A percentile compares a stretch with the other conserved stretches of the same genome.
These are phyloP conservation scores for Ischnus inquisitorius DNA, from an alignment of 2,888 invertebrate species.

Conservation along the genomic window DNA sequence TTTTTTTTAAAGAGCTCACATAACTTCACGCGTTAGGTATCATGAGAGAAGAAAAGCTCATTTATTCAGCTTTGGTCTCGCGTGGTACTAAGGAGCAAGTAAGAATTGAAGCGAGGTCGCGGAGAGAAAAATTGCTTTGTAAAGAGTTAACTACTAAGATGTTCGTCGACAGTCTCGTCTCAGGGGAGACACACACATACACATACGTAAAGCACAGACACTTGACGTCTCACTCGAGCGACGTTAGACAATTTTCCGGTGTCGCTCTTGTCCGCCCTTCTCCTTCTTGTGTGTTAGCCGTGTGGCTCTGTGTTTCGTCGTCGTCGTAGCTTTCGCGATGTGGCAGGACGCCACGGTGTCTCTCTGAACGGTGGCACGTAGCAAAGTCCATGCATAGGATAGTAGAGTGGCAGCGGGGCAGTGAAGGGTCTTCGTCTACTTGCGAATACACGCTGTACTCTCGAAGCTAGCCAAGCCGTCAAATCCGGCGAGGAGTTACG, in stretches of 20 bases:
- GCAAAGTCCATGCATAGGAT: slow-evolving; percentile 80
- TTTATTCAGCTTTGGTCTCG: slow-evolving; percentile 31
- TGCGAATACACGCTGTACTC: slow-evolving; percentile 51
- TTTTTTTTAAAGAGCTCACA: slow-evolving; percentile 16
- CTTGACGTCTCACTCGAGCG: slow-evolving; percentile 42
- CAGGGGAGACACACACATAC: slow-evolving; percentile 30
- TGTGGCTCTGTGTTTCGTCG: slow-evolving; percentile 57
- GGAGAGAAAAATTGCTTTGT: slow-evolving; percentile 70
- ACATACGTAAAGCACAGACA: background rate
- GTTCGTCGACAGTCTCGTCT: slow-evolving; percentile 60
- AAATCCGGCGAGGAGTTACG: slow-evolving; percentile 75
- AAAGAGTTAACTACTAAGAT: slow-evolving; percentile 69
- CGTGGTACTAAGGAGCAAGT: slow-evolving; percentile 16
- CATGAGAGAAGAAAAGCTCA: slow-evolving; percentile 38
- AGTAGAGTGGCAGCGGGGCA: slow-evolving; percentile 73
- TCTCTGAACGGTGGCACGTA: slow-evolving; percentile 56
- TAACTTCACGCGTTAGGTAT: slow-evolving; percentile 37
- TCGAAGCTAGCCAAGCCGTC: slow-evolving; percentile 69
- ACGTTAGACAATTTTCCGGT: slow-evolving; percentile 71
- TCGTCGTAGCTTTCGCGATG: slow-evolving; percentile 49
- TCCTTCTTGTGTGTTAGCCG: slow-evolving; percentile 49
- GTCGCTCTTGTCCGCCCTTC: slow-evolving; percentile 56
- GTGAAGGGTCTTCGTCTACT: slow-evolving; percentile 46
- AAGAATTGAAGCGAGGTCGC: slow-evolving; percentile 64
- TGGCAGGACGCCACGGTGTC: slow-evolving; percentile 57